Evolutionary conservation across 2,797 vertebrate species (phyloP).

Genomic region (Sebastes trivittatus): DNA sequence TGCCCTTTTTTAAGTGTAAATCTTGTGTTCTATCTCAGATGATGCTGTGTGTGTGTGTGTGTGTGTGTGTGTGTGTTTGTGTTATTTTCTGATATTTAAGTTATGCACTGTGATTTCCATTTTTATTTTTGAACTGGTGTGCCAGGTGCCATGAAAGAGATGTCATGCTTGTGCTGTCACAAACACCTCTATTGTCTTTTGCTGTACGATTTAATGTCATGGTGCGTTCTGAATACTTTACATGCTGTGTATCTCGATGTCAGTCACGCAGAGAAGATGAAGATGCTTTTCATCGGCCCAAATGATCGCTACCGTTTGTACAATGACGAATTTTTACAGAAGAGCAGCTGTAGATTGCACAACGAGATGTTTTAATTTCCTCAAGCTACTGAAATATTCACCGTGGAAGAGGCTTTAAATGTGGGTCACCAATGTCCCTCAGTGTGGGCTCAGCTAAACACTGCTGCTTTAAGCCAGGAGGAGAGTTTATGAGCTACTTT

Average conservation of each 20-base stretch:
- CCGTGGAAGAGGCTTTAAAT: slow-evolving; percentile 24
- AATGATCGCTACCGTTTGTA: slow-evolving; percentile 22
- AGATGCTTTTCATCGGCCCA: slow-evolving; percentile 17
- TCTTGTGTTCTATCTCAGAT: slow-evolving; percentile 20
- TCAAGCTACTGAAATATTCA: slow-evolving; percentile 34
- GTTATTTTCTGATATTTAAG: slow-evolving; percentile 50
- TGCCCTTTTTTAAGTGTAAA: slow-evolving; percentile 29
- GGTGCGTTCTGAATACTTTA: slow-evolving; percentile 27
- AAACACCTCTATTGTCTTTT: slow-evolving; percentile 19
- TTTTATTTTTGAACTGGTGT: slow-evolving; percentile 40
- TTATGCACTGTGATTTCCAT: slow-evolving; percentile 54
- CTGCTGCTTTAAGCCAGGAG: slow-evolving; percentile 11
- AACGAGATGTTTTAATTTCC: slow-evolving; percentile 19
- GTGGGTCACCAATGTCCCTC: slow-evolving; percentile 7
- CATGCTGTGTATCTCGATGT: slow-evolving; percentile 26
- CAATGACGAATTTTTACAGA: slow-evolving; percentile 25
- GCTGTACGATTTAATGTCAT: slow-evolving; percentile 23
- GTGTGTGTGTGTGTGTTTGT: neutral
- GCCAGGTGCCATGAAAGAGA: slow-evolving; percentile 41
- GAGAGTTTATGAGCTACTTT: slow-evolving; percentile 15
- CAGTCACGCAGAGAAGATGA: slow-evolving; percentile 10
- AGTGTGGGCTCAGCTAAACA: slow-evolving; percentile 20
- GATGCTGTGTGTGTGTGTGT: neutral
- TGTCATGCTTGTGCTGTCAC: slow-evolving; percentile 29
- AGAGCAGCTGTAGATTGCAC: slow-evolving; percentile 39